Percentiles rank a stretch among this genome's conserved stretches.
These are phyloP conservation scores for Melanostigma gelatinosum DNA, from an alignment of 2,113 vertebrate genomes.

Conservation along the genomic window DNA sequence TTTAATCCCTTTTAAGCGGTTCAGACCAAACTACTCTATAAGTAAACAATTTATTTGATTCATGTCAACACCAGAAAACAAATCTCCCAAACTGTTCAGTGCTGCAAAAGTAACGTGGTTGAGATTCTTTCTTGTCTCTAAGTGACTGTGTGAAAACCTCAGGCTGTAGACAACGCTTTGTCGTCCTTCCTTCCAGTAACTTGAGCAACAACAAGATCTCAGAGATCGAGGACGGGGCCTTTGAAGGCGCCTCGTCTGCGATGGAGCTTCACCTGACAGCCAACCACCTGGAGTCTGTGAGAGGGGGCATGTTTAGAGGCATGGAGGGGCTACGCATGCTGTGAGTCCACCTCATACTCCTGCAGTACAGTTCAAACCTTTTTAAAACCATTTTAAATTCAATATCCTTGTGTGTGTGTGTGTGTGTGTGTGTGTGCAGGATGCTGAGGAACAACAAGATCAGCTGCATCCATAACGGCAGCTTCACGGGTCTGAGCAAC, in stretches of 20 bases:
- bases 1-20: background rate
- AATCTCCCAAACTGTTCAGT: too few relatives aligned
- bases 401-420: too few relatives aligned
- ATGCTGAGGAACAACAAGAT: slow-evolving; percentile 98
- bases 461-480: slow-evolving; percentile 95
- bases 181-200: slow-evolving; percentile 83
- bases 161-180: too few relatives aligned
- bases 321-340: slow-evolving; percentile 92
- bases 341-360: slow-evolving; percentile 83
- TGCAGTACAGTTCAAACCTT: background rate
- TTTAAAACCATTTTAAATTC: too few relatives aligned
- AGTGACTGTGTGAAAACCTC: too few relatives aligned
- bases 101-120: too few relatives aligned
- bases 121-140: too few relatives aligned
- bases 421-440: slow-evolving; percentile 71
- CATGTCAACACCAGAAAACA: background rate
- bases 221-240: slow-evolving; percentile 93
- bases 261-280: slow-evolving; percentile 91
- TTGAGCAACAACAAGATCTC: slow-evolving; percentile 98
- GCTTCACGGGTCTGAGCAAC: slow-evolving; percentile 92
- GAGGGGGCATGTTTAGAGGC: slow-evolving; percentile 93
- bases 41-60: too few relatives aligned
- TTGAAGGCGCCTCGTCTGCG: slow-evolving; percentile 89
- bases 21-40: background rate
- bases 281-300: slow-evolving; percentile 92